Percentiles rank a stretch among this genome's conserved stretches.
Conservation (phyloP, 2,888 invertebrate species). For the Cataglyphis albicans region DNA sequence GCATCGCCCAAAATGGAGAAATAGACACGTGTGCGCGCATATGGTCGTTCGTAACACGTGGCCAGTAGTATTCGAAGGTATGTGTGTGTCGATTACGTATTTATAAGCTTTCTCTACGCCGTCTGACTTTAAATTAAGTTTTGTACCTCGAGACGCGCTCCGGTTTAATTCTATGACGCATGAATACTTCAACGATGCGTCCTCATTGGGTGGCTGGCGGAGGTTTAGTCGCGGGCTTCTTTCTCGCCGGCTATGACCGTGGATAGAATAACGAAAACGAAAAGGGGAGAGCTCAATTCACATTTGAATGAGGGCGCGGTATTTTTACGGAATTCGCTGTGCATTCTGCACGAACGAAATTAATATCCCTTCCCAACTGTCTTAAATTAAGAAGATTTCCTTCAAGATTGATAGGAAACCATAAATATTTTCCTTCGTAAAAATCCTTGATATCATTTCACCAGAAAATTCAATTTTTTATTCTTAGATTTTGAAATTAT, state of each 20-base stretch:
- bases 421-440: not conserved
- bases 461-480: not conserved
- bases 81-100: conserved; percentile 70
- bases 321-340: conserved; percentile 16
- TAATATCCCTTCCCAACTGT: not conserved
- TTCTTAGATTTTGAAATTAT: not conserved
- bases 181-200: conserved; percentile 73
- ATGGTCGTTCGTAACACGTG: conserved; percentile 39
- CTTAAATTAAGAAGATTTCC: not conserved
- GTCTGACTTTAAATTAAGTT: conserved; percentile 75
- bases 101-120: conserved; percentile 72
- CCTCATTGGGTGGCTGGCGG: conserved; percentile 49
- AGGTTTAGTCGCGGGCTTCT: conserved; percentile 62
- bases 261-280: conserved; percentile 34
- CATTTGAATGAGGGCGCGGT: conserved; percentile 23
- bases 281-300: conserved; percentile 26
- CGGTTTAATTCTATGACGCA: conserved; percentile 72
- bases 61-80: conserved; percentile 41
- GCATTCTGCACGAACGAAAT: conserved; percentile 24
- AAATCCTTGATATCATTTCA: not conserved
- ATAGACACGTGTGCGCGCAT: conserved; percentile 49
- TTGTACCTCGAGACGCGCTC: conserved; percentile 59
- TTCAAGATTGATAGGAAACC: conserved; percentile 2
- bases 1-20: conserved; percentile 44
- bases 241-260: conserved; percentile 15